Percentiles rank a stretch among this genome's conserved stretches.
Conservation (phyloP, 1,140 invertebrate species). For the Drosophila pseudoobscura region DNA sequence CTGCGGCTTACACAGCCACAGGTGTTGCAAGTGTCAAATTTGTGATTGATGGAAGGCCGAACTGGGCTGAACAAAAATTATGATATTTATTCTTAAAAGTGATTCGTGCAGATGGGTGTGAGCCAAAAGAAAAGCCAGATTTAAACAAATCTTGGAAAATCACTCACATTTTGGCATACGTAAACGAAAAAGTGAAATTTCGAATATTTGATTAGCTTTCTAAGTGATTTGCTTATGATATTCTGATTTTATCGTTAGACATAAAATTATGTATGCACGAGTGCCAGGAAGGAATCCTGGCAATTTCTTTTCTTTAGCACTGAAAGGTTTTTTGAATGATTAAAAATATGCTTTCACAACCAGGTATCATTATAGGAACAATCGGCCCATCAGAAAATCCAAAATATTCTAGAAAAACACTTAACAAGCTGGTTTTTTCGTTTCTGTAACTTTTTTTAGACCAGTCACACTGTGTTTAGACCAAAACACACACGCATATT, state of each 20-base stretch:
- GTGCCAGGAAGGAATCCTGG: too few relatives aligned
- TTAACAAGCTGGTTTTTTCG: too few relatives aligned
- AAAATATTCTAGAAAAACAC: too few relatives aligned
- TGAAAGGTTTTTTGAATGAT: too few relatives aligned
- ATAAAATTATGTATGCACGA: too few relatives aligned
- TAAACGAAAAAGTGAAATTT: background rate
- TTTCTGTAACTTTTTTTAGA: too few relatives aligned
- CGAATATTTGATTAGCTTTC: constrained; percentile 13
- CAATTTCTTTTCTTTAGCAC: too few relatives aligned
- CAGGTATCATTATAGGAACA: too few relatives aligned
- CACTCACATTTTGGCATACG: background rate
- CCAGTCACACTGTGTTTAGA: too few relatives aligned
- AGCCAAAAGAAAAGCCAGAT: constrained; percentile 6
- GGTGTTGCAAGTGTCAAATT: constrained; percentile 66
- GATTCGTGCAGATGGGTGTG: constrained; percentile 13
- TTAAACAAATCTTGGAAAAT: constrained; percentile 15
- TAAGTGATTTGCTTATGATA: constrained; percentile 12
- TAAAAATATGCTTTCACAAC: too few relatives aligned
- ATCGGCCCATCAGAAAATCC: too few relatives aligned
- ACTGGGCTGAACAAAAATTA: constrained; percentile 39
- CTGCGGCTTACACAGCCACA: constrained; percentile 47
- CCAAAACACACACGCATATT: too few relatives aligned
- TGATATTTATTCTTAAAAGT: constrained; percentile 53
- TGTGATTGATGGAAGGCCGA: constrained; percentile 64
- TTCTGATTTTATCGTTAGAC: background rate